Evolutionary conservation across 1,140 invertebrate species (phyloP).

Genomic region (Ceratosolen fusciceps): DNA sequence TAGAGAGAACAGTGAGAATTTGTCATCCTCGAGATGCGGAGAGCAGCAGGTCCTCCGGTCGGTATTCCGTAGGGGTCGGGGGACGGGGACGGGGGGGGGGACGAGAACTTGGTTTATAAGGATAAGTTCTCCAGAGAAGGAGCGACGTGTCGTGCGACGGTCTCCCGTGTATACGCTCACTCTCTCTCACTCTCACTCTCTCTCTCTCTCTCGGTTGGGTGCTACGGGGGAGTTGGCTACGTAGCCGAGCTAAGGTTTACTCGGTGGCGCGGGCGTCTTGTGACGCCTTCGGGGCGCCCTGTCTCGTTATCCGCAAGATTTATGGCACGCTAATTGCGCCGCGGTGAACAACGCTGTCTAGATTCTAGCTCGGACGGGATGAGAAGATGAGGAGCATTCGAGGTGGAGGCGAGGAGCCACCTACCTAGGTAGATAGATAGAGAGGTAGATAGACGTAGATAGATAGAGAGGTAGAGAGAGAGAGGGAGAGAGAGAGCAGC

Average conservation of each 20-base stretch:
- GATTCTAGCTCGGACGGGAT: slow-evolving; percentile 3
- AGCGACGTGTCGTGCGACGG: slow-evolving; percentile 46
- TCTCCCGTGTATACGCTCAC: neutral
- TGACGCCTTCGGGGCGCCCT: slow-evolving; percentile 69
- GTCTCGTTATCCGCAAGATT: slow-evolving; percentile 70
- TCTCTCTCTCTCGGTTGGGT: neutral
- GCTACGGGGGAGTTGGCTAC: neutral
- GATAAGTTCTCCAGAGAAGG: slow-evolving; percentile 56
- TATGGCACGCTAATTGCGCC: slow-evolving; percentile 70
- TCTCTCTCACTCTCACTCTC: slow-evolving; percentile 23
- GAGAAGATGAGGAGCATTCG: neutral
- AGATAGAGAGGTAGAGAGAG: too few species aligned
- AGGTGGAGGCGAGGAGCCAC: neutral
- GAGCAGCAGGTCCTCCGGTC: neutral
- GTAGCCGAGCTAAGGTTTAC: slow-evolving; percentile 18
- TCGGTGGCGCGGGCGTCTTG: slow-evolving; percentile 8
- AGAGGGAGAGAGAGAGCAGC: too few species aligned
- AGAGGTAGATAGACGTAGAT: neutral
- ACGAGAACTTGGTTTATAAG: slow-evolving; percentile 47
- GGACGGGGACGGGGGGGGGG: too few species aligned
- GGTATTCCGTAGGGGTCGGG: too few species aligned
- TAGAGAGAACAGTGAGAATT: slow-evolving; percentile 51
- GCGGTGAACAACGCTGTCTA: slow-evolving; percentile 60
- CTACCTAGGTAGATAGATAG: neutral
- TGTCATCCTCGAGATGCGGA: slow-evolving; percentile 51